These are phyloP conservation scores for Caenorhabditis drosophilae DNA, from an alignment of 2,888 invertebrate species.

Conservation along the genomic window DNA sequence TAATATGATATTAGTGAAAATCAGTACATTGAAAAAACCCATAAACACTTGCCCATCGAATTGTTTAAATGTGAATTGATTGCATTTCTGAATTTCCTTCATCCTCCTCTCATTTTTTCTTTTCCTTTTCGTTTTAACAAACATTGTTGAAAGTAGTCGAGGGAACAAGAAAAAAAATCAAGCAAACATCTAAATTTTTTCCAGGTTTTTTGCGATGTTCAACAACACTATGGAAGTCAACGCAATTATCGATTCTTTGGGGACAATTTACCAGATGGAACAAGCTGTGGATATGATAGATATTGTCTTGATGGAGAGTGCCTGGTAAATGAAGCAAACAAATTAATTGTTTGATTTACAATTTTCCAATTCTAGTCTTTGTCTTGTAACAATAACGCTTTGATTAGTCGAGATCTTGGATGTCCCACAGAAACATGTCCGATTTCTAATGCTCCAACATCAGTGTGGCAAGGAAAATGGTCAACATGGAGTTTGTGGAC, in stretches of 20 bases:
- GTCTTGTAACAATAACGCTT: conserved; percentile 56
- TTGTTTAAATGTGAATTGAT: no score
- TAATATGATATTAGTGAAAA: no score
- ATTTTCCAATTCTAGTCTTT: conserved; percentile 62
- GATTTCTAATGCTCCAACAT: conserved; percentile 20
- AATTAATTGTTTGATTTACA: no score
- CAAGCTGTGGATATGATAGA: conserved; percentile 66
- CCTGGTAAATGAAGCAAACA: conserved; percentile 47
- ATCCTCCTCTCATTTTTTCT: no score
- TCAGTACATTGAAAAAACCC: no score
- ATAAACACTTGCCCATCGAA: no score
- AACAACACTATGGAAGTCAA: conserved; percentile 55
- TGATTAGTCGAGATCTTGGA: conserved; percentile 57
- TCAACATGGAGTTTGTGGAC: conserved; percentile 61
- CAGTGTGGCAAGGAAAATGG: conserved; percentile 49
- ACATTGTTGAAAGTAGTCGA: no score
- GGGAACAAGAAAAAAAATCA: no score
- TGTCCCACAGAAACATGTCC: conserved; percentile 59
- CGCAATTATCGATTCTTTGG: conserved; percentile 69
- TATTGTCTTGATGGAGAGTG: conserved; percentile 69
- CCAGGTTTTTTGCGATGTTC: conserved; percentile 69
- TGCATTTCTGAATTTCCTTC: no score
- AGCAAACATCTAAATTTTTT: no score
- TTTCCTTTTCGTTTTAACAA: no score
- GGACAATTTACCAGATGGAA: conserved; percentile 69